Base-by-base conservation (phyloP, 2,113 vertebrate species). In the Lepus europaeus region DNA sequence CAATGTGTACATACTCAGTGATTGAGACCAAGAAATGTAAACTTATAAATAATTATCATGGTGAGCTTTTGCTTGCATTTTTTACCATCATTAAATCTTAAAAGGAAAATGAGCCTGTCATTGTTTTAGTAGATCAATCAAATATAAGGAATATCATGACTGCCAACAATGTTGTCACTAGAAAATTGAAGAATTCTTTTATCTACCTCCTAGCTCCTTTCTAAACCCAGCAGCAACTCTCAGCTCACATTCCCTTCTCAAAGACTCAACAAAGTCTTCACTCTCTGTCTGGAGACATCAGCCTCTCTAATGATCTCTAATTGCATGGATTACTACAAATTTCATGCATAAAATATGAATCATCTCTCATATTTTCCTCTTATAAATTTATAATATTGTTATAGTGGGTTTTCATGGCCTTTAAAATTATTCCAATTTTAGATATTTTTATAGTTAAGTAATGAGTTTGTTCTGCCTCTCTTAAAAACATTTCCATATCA, bases 271-370 rank as follows among this genome's bases (percentile, higher is more conserved):
- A 87, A 27, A 66, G 11, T 25, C 25, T 70, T 82, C 22, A 4
- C 14, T 80, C 63, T 76, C 53, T 10, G 56, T n/a, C 73, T 53
- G 33, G 61, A 81, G 2, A n/a, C 45, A 76, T 0, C 49, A 20
- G 39, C 3, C 20, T 69, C n/a, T 89, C n/a, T 70, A 77, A 86
- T 86, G 49, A 68, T 59, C 49, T 94, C 87, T 84, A 91, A 80
- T 81, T 90, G 66, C 51, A 79, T 64, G 76, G 64, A 36, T 49
- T 49, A 69, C 64, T 69, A n/a, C 64, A 87, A 64, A 86, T 92
- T 78, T 82, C 39, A 74, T 82, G 45, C 61, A 95, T 92, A 94
- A 94, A 96, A 90, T 89, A 87, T 72, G 68, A 70, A 25, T 91
- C 27, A 14, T 56, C 53, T 89, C 59, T 93, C 93, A 74, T 80